These are phyloP conservation scores for Vanessa tameamea DNA, from an alignment of 1,140 invertebrate genomes.

Conservation along the genomic window DNA sequence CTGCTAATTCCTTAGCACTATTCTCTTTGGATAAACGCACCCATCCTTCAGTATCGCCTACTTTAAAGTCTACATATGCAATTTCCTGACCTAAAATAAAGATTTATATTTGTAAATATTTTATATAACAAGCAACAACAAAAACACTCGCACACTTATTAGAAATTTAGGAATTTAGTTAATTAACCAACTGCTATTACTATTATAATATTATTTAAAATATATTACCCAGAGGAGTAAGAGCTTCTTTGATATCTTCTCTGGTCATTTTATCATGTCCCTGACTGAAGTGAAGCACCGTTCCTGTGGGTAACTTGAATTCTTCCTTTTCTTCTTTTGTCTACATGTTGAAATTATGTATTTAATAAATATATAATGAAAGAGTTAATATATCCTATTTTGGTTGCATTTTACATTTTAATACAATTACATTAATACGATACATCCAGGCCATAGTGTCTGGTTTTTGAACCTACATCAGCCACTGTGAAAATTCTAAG, in stretches of 20 bases:
- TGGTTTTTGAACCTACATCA: no score
- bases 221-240: constrained; percentile 80
- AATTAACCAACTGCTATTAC: no score
- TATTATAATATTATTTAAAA: background rate
- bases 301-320: constrained; percentile 83
- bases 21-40: constrained; percentile 86
- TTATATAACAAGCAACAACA: background rate
- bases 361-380: background rate
- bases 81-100: constrained; percentile 80
- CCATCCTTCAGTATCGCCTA: constrained; percentile 86
- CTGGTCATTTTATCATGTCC: constrained; percentile 83
- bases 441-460: no score
- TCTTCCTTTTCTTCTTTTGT: constrained; percentile 68
- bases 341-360: constrained; percentile 47
- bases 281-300: constrained; percentile 85
- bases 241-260: constrained; percentile 86
- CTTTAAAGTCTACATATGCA: constrained; percentile 88
- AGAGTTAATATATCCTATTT: background rate
- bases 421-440: no score
- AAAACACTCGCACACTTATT: no score
- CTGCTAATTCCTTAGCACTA: constrained; percentile 83
- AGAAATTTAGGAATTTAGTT: no score
- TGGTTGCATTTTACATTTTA: no score
- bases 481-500: no score
- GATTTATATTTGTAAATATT: background rate